These are phyloP conservation scores for Dryadula phaetusa DNA, from an alignment of 2,888 invertebrate species.

Conservation along the genomic window DNA sequence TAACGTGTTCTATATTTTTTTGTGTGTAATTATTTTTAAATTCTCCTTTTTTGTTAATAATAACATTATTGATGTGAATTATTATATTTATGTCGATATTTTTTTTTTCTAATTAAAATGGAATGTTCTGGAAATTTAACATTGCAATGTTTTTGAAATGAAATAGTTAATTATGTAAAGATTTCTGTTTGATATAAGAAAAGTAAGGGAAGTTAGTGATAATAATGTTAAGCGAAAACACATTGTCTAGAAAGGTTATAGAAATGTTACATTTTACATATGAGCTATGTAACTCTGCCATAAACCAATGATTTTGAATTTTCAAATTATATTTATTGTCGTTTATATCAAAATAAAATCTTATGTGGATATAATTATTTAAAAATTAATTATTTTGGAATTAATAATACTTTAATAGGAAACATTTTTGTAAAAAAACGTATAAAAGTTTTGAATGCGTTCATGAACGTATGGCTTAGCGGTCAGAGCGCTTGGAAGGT, in stretches of 20 bases:
- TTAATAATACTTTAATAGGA: no score
- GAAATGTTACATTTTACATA: background rate
- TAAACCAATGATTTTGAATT: background rate
- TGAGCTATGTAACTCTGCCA: background rate
- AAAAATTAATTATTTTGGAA: no score
- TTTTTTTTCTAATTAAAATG: background rate
- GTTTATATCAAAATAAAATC: slow-evolving; percentile 1
- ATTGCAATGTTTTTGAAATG: background rate
- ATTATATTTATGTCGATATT: no score
- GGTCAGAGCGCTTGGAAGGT: no score
- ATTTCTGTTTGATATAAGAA: no score
- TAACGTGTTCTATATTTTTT: no score
- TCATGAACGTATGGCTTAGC: no score
- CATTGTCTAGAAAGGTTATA: background rate
- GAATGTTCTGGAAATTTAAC: background rate
- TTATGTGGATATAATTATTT: background rate
- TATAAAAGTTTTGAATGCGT: no score
- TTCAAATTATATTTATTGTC: background rate
- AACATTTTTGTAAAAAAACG: no score
- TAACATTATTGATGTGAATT: no score
- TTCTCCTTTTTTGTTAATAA: no score
- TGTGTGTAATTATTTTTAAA: no score
- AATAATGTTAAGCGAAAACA: slow-evolving; percentile 1
- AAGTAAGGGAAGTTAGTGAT: slow-evolving; percentile 2
- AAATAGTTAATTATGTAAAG: background rate